phyloP scores from a whole-genome alignment of 2,888 invertebrate species.

The Himalopsyche anomala region DNA sequence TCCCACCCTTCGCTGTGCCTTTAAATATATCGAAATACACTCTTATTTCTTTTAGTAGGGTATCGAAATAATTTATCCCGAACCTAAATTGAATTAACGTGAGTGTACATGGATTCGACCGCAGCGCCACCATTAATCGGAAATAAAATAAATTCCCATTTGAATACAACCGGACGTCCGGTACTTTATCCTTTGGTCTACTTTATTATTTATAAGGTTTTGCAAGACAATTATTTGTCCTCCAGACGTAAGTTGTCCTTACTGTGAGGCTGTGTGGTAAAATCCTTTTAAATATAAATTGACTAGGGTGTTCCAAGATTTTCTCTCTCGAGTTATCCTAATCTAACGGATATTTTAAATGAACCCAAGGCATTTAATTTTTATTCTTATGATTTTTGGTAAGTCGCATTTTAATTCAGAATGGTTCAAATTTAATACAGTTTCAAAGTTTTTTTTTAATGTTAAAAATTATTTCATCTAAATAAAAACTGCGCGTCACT shows the following conservation, averaged over 20 bases:
- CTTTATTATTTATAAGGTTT: slow-evolving; percentile 21
- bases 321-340: neutral
- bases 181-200: slow-evolving; percentile 24
- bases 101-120: slow-evolving; percentile 18
- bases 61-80: slow-evolving; percentile 26
- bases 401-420: too few species aligned
- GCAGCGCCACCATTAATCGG: slow-evolving; percentile 27
- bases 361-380: too few species aligned
- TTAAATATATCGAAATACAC: neutral
- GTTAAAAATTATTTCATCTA: too few species aligned
- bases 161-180: slow-evolving; percentile 34
- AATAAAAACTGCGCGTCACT: too few species aligned
- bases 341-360: too few species aligned
- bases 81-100: slow-evolving; percentile 21
- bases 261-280: slow-evolving; percentile 16
- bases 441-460: too few species aligned
- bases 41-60: slow-evolving; percentile 24
- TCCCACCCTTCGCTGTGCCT: neutral
- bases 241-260: neutral
- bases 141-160: slow-evolving; percentile 41
- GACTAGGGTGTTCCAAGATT: neutral
- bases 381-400: too few species aligned
- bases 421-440: too few species aligned
- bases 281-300: slow-evolving; percentile 12
- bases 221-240: slow-evolving; percentile 31